Conservation (phyloP, 2,113 vertebrate genomes). For the Elaphurus davidianus region DNA sequence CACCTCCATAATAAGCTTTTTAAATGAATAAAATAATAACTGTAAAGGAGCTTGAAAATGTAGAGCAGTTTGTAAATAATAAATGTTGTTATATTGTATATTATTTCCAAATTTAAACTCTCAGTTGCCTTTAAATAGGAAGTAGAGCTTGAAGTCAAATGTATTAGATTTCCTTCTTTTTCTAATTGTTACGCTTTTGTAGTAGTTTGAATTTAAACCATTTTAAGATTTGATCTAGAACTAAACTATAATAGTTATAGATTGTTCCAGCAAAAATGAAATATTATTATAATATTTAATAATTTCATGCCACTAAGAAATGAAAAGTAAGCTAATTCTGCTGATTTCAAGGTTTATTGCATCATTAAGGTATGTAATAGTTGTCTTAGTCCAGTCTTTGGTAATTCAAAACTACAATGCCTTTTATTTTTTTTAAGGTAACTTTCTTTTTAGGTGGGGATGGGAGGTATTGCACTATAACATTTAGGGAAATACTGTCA, state of each 20-base stretch:
- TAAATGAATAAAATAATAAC: background rate
- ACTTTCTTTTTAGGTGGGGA: background rate
- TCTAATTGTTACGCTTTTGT: background rate
- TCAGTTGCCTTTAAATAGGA: background rate
- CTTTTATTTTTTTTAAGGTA: background rate
- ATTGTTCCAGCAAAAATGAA: background rate
- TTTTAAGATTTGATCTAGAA: background rate
- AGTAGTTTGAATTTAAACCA: background rate
- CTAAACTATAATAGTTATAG: background rate
- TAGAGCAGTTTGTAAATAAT: background rate
- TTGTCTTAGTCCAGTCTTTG: background rate
- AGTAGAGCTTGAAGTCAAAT: background rate
- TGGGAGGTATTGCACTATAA: background rate
- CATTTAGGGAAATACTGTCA: background rate
- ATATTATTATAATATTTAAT: background rate
- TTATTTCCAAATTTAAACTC: background rate
- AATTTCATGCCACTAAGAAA: conserved; percentile 1
- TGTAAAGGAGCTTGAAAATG: background rate
- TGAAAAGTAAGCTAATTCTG: background rate
- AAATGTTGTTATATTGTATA: background rate
- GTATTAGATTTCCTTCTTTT: background rate
- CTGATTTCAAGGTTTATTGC: background rate
- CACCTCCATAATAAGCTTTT: background rate
- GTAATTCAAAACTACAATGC: background rate
- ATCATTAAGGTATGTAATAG: background rate